These are phyloP conservation scores for Agraylea sexmaculata DNA, from an alignment of 1,140 invertebrate genomes.

Conservation along the genomic window DNA sequence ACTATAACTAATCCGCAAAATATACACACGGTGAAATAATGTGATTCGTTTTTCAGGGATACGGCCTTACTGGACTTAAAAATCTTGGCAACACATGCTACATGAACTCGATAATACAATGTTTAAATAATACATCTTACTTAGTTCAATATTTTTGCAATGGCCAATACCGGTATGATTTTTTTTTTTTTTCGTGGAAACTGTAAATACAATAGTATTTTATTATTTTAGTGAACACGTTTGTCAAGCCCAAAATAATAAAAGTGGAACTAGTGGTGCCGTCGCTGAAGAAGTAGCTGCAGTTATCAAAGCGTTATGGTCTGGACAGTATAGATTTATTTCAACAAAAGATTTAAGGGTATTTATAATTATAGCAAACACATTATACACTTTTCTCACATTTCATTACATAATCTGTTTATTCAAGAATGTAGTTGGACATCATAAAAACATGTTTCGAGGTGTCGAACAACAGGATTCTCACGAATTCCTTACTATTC, in stretches of 20 bases:
- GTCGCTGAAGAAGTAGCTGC: slow-evolving; percentile 65
- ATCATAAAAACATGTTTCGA: slow-evolving; percentile 65
- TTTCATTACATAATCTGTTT: slow-evolving; percentile 3
- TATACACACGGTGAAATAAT: slow-evolving; percentile 17
- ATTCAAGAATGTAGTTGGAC: slow-evolving; percentile 55
- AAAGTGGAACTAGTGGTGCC: slow-evolving; percentile 44
- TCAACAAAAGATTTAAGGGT: slow-evolving; percentile 68
- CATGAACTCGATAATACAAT: slow-evolving; percentile 95
- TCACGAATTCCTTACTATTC: slow-evolving; percentile 84
- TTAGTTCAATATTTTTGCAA: slow-evolving; percentile 64
- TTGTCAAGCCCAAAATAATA: neutral
- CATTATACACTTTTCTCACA: slow-evolving; percentile 5
- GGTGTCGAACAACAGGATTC: slow-evolving; percentile 87
- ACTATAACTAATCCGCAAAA: neutral
- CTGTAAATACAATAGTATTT: slow-evolving; percentile 25
- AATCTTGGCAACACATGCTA: slow-evolving; percentile 95
- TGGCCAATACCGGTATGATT: slow-evolving; percentile 42
- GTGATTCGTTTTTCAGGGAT: slow-evolving; percentile 41
- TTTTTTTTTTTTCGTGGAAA: slow-evolving; percentile 18
- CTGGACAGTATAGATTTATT: slow-evolving; percentile 64
- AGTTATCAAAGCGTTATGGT: slow-evolving; percentile 62
- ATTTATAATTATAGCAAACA: slow-evolving; percentile 16
- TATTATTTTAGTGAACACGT: slow-evolving; percentile 14
- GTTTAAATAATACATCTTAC: slow-evolving; percentile 67
- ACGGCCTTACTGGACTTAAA: slow-evolving; percentile 69